phyloP scores from a whole-genome alignment of 1,140 invertebrate genomes.

The Macrobrachium nipponense region DNA sequence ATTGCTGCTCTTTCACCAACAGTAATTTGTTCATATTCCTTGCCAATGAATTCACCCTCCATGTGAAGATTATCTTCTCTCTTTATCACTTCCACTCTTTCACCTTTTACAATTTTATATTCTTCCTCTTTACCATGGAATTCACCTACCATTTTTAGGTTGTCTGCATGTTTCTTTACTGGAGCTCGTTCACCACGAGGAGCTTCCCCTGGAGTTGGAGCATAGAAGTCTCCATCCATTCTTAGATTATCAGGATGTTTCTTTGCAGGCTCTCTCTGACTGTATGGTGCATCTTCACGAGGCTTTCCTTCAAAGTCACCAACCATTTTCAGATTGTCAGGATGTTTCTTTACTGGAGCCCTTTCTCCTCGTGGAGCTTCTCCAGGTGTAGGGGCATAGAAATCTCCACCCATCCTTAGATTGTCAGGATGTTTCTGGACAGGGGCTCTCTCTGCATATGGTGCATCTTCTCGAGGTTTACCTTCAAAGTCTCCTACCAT shows the following conservation, averaged over 20 bases:
- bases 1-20: slow-evolving; percentile 63
- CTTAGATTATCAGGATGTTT: slow-evolving; percentile 73
- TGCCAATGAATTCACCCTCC: slow-evolving; percentile 73
- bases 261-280: slow-evolving; percentile 69
- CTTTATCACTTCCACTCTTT: slow-evolving; percentile 69
- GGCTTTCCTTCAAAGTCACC: slow-evolving; percentile 56
- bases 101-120: slow-evolving; percentile 69
- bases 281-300: slow-evolving; percentile 58
- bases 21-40: slow-evolving; percentile 59
- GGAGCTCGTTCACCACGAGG: slow-evolving; percentile 66
- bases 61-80: slow-evolving; percentile 73
- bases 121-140: slow-evolving; percentile 66
- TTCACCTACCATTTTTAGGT: slow-evolving; percentile 76
- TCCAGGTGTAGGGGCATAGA: slow-evolving; percentile 65
- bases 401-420: slow-evolving; percentile 74
- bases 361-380: slow-evolving; percentile 68
- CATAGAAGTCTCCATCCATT: slow-evolving; percentile 53
- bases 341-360: slow-evolving; percentile 67
- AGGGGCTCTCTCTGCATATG: no score
- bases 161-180: slow-evolving; percentile 70
- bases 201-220: slow-evolving; percentile 62
- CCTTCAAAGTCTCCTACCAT: slow-evolving; percentile 59
- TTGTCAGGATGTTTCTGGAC: slow-evolving; percentile 69
- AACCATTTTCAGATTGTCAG: slow-evolving; percentile 74
- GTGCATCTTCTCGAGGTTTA: no score